Base-by-base conservation (phyloP, 2,888 invertebrate species). In the Heliconius erato region DNA sequence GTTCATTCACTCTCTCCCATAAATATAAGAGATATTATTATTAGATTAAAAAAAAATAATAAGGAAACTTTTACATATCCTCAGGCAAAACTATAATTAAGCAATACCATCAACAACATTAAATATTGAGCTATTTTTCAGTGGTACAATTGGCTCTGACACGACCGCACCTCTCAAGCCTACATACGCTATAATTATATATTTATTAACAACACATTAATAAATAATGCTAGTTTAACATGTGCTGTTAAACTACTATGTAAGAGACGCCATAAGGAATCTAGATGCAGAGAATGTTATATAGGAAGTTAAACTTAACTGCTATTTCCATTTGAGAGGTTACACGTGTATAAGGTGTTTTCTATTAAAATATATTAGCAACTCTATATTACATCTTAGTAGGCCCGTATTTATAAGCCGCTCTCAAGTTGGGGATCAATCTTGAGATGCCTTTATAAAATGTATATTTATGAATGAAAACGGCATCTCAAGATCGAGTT, bases 141-240 rank as follows among this genome's bases (percentile, higher is more conserved):
- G n/a, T 72, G 74, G 54, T 69, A 49, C 26, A 26, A 54, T 14
- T 69, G 74, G 35, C 71, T 54, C 40, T 67, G 44, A 83, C 63
- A 44, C 49, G 35, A 74, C 80, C 80, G 78, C 84, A 82, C 84
- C 84, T 59, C 44, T 74, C 19, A 80, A 82, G 80, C 80, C 69
- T 65, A 81, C 78, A 69, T 35, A 82, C 79, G 40, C 32, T 72
- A 68, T 80, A 84, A 84, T 84, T 82, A 78, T 74, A 68, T 78
- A 80, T 74, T 77, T 80, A 72, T 69, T 71, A 69, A 16, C 77
- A 26, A 63, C 76, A 49, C 44, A 77, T 80, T 44, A 81, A 81
- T 81, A 79, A 81, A 79, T 82, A 82, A 72, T 82, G 82, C 26
- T 71, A 68, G 63, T 49, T 68, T 63, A 59, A 69, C 69, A 69